Base-by-base conservation (phyloP, 92 coral and sea anemone species). In the Galaxea fascicularis region DNA sequence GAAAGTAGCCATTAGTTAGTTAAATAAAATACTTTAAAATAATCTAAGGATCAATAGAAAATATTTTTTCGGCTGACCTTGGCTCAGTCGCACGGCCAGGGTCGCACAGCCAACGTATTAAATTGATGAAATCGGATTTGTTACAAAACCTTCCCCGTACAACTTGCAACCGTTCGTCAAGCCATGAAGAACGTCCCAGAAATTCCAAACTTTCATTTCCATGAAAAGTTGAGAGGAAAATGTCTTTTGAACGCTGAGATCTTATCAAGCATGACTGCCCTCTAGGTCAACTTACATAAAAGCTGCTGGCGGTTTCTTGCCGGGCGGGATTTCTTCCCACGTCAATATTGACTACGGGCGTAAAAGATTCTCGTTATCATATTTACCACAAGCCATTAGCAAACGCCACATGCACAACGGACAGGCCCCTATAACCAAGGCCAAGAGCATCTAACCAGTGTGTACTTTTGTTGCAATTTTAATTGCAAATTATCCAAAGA, bases 361-460 rank as follows among this genome's bases (percentile, higher is more conserved):
- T 35, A 31, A 67, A 18, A 30, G 39, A 15, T 70, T 70, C 26
- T 29, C 28, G 54, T 22, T 27, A 70, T 24, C n/a, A 15, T 11
- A n/a, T 71, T 22, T 46, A 28, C 21, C 51, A 63, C 12, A 63
- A 63, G 68, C 68, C 26, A 10, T 26, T 35, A 21, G 54, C 54
- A 10, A 15, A 22, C 25, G 59, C 63, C 5, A 57, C 21, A 4
- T 9, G 0, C 22, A 20, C 63, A 2, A 2, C 21, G 63, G 63
- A 57, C n/a, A 8, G 4, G 20, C 5, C 14, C 18, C 13, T 28
- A 60, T 21, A 8, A 58, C 59, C 76, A 71, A 71, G 76, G 76
- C 76, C 76, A 71, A 71, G 76, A 20, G 53, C 76, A 46, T 11
- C 17, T 24, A 31, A 71, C 58, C 45, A 18, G 22, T 71, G 76